These are phyloP conservation scores for Cyanocitta stelleri DNA, from an alignment of 2,113 vertebrate genomes.

Conservation along the genomic window DNA sequence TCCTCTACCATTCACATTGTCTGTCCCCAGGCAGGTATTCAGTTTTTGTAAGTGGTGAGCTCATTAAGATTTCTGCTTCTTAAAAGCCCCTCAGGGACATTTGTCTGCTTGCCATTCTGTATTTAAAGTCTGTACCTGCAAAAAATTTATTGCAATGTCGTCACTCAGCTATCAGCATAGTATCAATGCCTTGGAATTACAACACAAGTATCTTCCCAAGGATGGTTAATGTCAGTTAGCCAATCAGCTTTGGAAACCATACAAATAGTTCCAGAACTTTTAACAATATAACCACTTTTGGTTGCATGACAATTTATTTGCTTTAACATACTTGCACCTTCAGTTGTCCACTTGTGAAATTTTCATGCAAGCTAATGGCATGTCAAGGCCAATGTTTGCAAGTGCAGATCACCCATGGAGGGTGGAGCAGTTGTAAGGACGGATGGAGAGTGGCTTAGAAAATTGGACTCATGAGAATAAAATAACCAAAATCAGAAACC, in stretches of 20 bases:
- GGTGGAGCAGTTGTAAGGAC: background rate
- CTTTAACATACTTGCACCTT: background rate
- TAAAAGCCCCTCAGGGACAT: slow-evolving; percentile 43
- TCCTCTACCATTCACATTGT: slow-evolving; percentile 12
- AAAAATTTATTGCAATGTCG: background rate
- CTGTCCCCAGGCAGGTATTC: slow-evolving; percentile 53
- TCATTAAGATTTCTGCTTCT: slow-evolving; percentile 58
- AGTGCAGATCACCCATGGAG: background rate
- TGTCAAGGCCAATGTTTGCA: background rate
- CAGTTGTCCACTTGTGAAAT: background rate
- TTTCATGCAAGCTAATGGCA: background rate
- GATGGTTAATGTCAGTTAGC: background rate
- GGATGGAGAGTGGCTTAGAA: background rate
- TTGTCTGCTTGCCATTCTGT: slow-evolving; percentile 26
- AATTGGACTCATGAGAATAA: background rate
- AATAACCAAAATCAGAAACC: background rate
- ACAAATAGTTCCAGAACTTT: background rate
- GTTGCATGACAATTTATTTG: background rate
- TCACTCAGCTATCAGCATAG: background rate
- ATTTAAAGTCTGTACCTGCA: slow-evolving; percentile 28
- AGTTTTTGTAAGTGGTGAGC: slow-evolving; percentile 58
- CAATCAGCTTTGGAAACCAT: background rate
- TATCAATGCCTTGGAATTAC: background rate
- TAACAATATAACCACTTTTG: background rate
- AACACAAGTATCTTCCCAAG: background rate